phyloP scores from a whole-genome alignment of 2,797 vertebrate species.

The Etheostoma perlongum region DNA sequence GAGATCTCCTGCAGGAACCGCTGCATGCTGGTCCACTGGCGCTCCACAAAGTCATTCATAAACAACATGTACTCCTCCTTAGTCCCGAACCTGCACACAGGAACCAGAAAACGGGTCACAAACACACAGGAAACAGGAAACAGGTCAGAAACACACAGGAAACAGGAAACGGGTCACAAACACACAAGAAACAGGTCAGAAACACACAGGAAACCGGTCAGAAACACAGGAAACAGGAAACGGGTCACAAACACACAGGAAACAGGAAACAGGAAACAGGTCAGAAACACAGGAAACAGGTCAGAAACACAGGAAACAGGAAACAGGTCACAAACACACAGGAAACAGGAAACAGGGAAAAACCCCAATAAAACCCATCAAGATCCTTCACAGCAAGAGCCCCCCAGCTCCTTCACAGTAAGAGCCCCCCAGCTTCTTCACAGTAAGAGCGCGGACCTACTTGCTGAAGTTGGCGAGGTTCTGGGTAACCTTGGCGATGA shows the following conservation, averaged over 20 bases:
- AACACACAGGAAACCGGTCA: no score
- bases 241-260: background rate
- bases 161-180: background rate
- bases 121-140: no score
- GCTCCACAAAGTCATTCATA: slow-evolving; percentile 98
- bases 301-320: no score
- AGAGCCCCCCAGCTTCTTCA: background rate
- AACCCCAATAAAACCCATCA: no score
- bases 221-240: background rate
- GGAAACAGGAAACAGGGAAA: no score
- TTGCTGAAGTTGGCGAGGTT: slow-evolving; percentile 98
- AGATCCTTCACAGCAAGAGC: no score
- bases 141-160: background rate
- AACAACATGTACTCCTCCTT: slow-evolving; percentile 99
- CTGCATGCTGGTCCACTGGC: slow-evolving; percentile 97
- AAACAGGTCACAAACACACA: no score
- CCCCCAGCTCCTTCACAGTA: background rate
- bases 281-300: no score
- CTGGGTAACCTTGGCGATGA: slow-evolving; percentile 98
- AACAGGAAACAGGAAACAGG: no score
- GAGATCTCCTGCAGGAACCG: slow-evolving; percentile 96
- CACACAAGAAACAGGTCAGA: no score
- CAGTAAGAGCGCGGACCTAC: slow-evolving; percentile 70
- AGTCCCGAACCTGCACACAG: slow-evolving; percentile 90
- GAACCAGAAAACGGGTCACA: background rate